Conservation (phyloP, 2,888 invertebrate genomes). For the Cepaea hortensis region DNA sequence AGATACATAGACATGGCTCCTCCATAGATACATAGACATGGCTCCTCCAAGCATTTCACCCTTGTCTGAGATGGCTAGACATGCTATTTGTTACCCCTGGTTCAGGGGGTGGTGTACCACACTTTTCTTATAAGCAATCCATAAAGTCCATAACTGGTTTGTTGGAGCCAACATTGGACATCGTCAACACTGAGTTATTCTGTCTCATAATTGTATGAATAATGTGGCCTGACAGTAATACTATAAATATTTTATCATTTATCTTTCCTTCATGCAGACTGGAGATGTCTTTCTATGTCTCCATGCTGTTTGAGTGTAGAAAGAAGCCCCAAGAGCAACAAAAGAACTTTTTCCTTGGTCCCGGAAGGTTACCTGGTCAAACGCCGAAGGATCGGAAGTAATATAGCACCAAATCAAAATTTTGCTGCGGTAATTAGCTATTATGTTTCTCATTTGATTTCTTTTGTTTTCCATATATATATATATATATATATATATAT, state of each 20-base stretch:
- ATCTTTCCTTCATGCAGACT: constrained; percentile 51
- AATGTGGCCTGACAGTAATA: not conserved
- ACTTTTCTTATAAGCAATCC: too few relatives aligned
- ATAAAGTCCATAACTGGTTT: too few relatives aligned
- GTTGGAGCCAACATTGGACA: too few relatives aligned
- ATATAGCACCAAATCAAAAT: constrained; percentile 43
- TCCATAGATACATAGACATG: too few relatives aligned
- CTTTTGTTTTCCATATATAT: not conserved
- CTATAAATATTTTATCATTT: not conserved
- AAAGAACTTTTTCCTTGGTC: constrained; percentile 45
- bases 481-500: not conserved
- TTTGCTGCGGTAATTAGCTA: constrained; percentile 32
- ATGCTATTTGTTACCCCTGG: too few relatives aligned
- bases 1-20: too few relatives aligned
- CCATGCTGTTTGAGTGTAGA: constrained; percentile 60
- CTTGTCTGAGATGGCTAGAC: too few relatives aligned
- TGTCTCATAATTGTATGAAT: too few relatives aligned
- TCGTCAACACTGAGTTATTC: too few relatives aligned
- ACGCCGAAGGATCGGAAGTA: constrained; percentile 46
- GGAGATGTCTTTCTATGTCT: constrained; percentile 62
- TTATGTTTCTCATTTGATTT: not conserved
- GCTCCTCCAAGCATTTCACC: too few relatives aligned
- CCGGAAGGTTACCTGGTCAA: constrained; percentile 48
- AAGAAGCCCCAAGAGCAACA: constrained; percentile 37
- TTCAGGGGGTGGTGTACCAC: too few relatives aligned